Base-by-base conservation (phyloP, 2,888 invertebrate species). In the Euproctis similis region DNA sequence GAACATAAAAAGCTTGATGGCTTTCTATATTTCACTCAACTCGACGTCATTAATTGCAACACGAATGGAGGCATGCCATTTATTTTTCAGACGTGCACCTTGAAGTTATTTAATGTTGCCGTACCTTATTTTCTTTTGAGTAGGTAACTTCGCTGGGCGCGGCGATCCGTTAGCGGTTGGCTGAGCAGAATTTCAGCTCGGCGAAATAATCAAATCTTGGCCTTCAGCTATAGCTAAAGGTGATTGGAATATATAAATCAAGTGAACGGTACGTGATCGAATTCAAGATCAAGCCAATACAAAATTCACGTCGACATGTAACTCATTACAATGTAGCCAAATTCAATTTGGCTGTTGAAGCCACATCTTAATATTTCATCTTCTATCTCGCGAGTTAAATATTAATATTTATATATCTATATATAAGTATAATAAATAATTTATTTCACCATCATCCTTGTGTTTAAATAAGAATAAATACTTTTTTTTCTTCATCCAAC, bases 321-420 rank as follows among this genome's bases (percentile, higher is more conserved):
- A 74, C 73, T 80, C 77, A 80, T 82, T 81, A 81, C 69, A 73
- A 64, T 70, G 65, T 72, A 78, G 72, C 77, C 74, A 70, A 78
- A 81, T 80, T 77, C 76, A 78, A 80, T 81, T 78, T 78, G 68
- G n/a, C 66, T 52, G 59, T 62, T 57, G 53, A 61, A 59, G 59
- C 69, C 70, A 62, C 67, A 71, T 78, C 71, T 69, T 69, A 73
- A 77, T 73, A 77, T 77, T 73, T 77, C 76, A 77, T 70, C 73
- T 72, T 73, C 58, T 61, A 57, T 46, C 43, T 45, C 53, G 14
- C 55, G 48, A 56, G 57, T 56, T 63, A 64, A 62, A 60, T 67
- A 61, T 59, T n/a, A n/a, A 60, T 67, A 61, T 59, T 60, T 60
- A 57, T 64, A 53, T n/a, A n/a, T n/a, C n/a, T n/a, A n/a, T n/a